Conservation (phyloP, 30 jellyfish, hydroid and myxozoan genomes). For the Turritopsis dohrnii region DNA sequence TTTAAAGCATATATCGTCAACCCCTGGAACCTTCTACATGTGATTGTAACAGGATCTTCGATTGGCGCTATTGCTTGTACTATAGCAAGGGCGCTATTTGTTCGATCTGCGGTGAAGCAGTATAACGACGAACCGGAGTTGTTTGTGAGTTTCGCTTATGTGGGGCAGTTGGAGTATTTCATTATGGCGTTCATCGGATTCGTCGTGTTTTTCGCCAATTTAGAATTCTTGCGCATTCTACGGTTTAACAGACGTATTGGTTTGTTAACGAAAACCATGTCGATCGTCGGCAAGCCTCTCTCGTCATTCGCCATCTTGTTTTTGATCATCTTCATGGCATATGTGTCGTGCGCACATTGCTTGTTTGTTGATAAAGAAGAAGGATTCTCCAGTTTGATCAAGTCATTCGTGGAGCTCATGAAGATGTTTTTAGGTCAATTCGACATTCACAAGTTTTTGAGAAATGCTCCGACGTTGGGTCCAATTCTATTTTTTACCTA, state of each 20-base stretch:
- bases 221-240: constrained; percentile 79
- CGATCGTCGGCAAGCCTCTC: constrained; percentile 67
- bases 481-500: constrained; percentile 79
- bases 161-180: constrained; percentile 78
- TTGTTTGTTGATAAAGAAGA: constrained; percentile 60
- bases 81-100: constrained; percentile 78
- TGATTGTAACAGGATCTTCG: constrained; percentile 74
- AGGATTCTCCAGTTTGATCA: constrained; percentile 44
- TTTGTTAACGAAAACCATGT: constrained; percentile 67
- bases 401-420: constrained; percentile 59
- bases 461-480: constrained; percentile 69
- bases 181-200: constrained; percentile 81
- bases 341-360: constrained; percentile 65
- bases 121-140: constrained; percentile 78
- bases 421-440: constrained; percentile 86
- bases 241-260: constrained; percentile 78
- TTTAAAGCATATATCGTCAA: constrained; percentile 48
- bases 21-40: constrained; percentile 77
- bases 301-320: constrained; percentile 71
- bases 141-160: constrained; percentile 75
- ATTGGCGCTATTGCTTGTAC: constrained; percentile 69
- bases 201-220: constrained; percentile 76
- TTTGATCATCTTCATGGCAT: constrained; percentile 66
- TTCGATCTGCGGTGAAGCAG: constrained; percentile 76
- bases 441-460: constrained; percentile 49